phyloP scores from a whole-genome alignment of 2,888 invertebrate species.

The Ditula angustiorana region DNA sequence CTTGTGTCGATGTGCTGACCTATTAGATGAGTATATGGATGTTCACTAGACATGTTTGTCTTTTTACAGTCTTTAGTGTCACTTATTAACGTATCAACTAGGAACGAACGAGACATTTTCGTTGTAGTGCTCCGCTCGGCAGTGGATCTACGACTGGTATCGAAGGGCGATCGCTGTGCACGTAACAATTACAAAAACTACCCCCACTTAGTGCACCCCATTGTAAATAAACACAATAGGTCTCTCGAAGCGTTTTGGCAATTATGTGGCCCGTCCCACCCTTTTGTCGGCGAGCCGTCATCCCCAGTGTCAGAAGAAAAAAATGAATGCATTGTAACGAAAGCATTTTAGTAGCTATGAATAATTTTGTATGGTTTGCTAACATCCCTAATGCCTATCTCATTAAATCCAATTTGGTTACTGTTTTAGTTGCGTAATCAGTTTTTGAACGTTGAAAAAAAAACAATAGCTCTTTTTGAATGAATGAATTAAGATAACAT shows the following conservation, averaged over 20 bases:
- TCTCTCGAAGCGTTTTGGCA: conserved; percentile 84
- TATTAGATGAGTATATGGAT: conserved; percentile 71
- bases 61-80: conserved; percentile 82
- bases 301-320: conserved; percentile 72
- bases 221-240: conserved; percentile 83
- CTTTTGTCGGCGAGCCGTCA: conserved; percentile 82
- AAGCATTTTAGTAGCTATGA: conserved; percentile 84
- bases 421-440: conserved; percentile 66
- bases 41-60: conserved; percentile 70
- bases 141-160: conserved; percentile 68
- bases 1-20: conserved; percentile 67
- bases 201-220: conserved; percentile 83
- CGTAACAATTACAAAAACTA: conserved; percentile 85
- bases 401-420: conserved; percentile 82
- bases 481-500: background rate
- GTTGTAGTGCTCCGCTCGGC: conserved; percentile 53
- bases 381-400: conserved; percentile 82
- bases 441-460: conserved; percentile 44
- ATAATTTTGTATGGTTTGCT: conserved; percentile 82
- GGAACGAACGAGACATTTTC: conserved; percentile 91
- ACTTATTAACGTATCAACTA: conserved; percentile 92
- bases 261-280: conserved; percentile 84
- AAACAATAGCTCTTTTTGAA: background rate
- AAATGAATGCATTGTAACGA: conserved; percentile 73
- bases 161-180: conserved; percentile 64